Evolutionary conservation across 2,888 invertebrate species (phyloP), one percentile per base, ranked within the genome.

Genomic region (Chrysopilus asiliformis): DNA sequence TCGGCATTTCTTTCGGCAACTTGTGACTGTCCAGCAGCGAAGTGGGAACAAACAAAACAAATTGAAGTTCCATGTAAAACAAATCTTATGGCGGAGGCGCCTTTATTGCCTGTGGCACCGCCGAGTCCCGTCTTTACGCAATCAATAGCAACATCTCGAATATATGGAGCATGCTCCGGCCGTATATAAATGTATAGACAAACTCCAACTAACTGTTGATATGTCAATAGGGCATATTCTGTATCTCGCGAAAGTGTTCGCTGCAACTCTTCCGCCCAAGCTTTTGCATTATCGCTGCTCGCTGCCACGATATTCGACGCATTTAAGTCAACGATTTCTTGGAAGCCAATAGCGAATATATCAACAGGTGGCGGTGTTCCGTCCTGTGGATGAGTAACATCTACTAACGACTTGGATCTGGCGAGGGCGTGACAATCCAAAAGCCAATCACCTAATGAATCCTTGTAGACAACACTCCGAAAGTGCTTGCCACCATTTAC

Each of bases 401-500:
- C 65, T 1, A 69, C 64, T 22, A 70, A 51, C 13, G 58, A 62
- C 40, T 63, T 61, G 6, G 66, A 62, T 10, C 58, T 55, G n/a
- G 69, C 64, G 43, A 70, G 57, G 43, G 74, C 71, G 36, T 79
- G 79, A 29, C 85, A 81, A 60, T 94, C 93, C 29, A 94, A 64
- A 17, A 95, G 65, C 91, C 91, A 91, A 63, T 90, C 87, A 10
- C 84, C 72, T 24, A 91, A 62, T 2, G 86, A 79, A 58, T 87
- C 85, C 62, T 91, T 93, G 58, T 89, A 90, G 18, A 87, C 95
- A 36, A 98, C 81, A 60, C 91, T 94, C 47, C 93, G 76, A 55
- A 98, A 95, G 65, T 95, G 94, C 64, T 94, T 95, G 3, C 98
- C 98, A 26, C 98, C 98, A 64, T 99, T 99, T 0, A 99, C 97